Conservation (phyloP, 2,797 vertebrate species). For the Steatocranus sp. region DNA sequence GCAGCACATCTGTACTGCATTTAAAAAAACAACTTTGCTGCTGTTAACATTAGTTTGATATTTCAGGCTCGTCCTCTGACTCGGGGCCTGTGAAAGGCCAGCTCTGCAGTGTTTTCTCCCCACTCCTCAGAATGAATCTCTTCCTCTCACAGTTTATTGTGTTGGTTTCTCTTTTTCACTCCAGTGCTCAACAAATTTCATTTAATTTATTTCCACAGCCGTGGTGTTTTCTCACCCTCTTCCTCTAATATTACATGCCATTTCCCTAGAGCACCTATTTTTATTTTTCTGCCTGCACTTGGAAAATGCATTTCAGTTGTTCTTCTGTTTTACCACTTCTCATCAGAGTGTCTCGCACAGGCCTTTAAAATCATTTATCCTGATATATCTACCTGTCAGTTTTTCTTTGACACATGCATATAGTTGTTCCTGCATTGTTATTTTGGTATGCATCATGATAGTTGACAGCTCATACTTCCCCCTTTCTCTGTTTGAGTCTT, state of each 20-base stretch:
- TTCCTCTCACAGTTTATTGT: not conserved
- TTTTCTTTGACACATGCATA: not conserved
- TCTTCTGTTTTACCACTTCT: slow-evolving; percentile 15
- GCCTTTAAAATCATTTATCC: not conserved
- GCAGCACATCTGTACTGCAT: not conserved
- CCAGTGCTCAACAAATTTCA: not conserved
- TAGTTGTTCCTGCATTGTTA: not conserved
- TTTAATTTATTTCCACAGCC: not conserved
- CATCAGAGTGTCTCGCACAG: not conserved
- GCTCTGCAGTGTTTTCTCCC: not conserved
- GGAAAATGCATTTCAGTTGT: slow-evolving; percentile 39
- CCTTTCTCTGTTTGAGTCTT: not conserved
- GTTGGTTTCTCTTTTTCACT: not conserved
- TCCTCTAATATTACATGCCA: not conserved
- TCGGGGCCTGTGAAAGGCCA: not conserved
- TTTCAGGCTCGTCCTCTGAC: not conserved
- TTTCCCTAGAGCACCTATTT: not conserved
- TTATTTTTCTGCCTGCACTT: slow-evolving; percentile 1
- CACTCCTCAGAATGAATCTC: not conserved
- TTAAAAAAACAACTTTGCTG: no score
- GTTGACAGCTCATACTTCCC: not conserved
- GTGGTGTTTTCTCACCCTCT: not conserved
- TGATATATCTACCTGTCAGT: not conserved
- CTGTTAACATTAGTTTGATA: not conserved
- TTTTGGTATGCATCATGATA: not conserved